A percentile compares a stretch with the other conserved stretches of the same genome.
Evolutionary conservation across 1,140 invertebrate species (phyloP).

Genomic region (Condylostylus longicornis): DNA sequence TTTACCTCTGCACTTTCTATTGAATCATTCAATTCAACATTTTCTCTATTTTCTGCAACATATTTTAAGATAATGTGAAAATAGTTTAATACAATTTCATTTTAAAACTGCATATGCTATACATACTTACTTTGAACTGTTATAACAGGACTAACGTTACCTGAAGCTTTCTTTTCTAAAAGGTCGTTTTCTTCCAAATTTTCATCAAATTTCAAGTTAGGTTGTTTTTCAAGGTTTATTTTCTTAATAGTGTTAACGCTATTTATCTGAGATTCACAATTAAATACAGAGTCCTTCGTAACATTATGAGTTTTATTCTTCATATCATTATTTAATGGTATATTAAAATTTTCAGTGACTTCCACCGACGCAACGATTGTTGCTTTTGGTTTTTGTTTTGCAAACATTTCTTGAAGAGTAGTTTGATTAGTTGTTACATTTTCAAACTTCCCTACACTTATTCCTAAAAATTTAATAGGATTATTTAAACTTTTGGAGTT

Average conservation of each 20-base stretch:
- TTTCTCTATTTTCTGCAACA: background rate
- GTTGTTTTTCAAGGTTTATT: no score
- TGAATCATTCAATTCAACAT: background rate
- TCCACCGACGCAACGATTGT: constrained; percentile 20
- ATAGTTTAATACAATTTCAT: no score
- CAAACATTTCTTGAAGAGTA: constrained; percentile 28
- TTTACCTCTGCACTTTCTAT: background rate
- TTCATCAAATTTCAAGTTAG: no score
- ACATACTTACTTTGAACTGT: no score
- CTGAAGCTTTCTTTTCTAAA: no score
- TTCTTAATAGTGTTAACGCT: no score
- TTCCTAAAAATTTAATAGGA: constrained; percentile 51
- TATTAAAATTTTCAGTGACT: constrained; percentile 13
- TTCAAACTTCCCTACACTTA: constrained; percentile 67
- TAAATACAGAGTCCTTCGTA: no score
- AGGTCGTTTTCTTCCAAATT: no score
- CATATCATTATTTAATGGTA: background rate
- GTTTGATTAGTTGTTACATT: constrained; percentile 37
- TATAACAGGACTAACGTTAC: no score
- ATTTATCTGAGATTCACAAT: no score
- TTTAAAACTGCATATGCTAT: no score
- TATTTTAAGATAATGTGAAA: constrained; percentile 7
- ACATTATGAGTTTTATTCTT: no score
- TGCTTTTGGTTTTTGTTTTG: constrained; percentile 22
- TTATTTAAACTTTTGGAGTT: constrained; percentile 34